These are phyloP conservation scores for Sphecodes monilicornis DNA, from an alignment of 2,888 invertebrate genomes.

Conservation along the genomic window DNA sequence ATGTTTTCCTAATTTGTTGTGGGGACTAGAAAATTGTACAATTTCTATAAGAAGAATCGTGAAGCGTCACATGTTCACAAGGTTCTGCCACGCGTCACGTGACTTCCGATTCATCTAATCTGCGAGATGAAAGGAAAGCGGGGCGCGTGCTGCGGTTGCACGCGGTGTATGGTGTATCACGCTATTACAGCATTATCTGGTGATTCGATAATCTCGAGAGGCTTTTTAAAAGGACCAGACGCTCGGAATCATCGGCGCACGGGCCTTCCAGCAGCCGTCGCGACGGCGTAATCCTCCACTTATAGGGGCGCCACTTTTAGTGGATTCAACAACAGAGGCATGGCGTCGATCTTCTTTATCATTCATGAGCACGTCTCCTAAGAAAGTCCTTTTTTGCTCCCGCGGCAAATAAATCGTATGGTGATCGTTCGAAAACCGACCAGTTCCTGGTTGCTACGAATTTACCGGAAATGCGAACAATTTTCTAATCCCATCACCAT, in stretches of 20 bases:
- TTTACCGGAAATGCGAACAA: background rate
- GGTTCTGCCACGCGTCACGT: conserved; percentile 17
- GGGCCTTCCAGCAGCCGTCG: conserved; percentile 56
- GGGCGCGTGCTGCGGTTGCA: conserved; percentile 62
- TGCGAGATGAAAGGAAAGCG: conserved; percentile 41
- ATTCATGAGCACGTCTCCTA: conserved; percentile 2
- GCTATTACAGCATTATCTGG: conserved; percentile 47
- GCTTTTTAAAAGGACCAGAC: conserved; percentile 63
- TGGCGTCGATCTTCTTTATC: conserved; percentile 21
- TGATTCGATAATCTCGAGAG: conserved; percentile 59
- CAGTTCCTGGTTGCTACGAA: background rate
- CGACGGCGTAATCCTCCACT: conserved; percentile 61
- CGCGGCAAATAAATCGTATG: background rate
- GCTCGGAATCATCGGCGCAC: conserved; percentile 52
- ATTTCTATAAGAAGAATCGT: conserved; percentile 16
- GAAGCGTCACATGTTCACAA: background rate
- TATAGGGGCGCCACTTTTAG: conserved; percentile 55
- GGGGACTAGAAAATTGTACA: background rate
- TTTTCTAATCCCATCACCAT: background rate
- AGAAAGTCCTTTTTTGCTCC: background rate
- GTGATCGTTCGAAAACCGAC: background rate
- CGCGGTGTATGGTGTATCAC: conserved; percentile 43
- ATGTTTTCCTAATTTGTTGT: background rate
- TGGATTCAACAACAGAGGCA: conserved; percentile 36
- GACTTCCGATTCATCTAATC: conserved; percentile 44